phyloP scores from a whole-genome alignment of 2,888 invertebrate genomes.

The Clunio marinus region DNA sequence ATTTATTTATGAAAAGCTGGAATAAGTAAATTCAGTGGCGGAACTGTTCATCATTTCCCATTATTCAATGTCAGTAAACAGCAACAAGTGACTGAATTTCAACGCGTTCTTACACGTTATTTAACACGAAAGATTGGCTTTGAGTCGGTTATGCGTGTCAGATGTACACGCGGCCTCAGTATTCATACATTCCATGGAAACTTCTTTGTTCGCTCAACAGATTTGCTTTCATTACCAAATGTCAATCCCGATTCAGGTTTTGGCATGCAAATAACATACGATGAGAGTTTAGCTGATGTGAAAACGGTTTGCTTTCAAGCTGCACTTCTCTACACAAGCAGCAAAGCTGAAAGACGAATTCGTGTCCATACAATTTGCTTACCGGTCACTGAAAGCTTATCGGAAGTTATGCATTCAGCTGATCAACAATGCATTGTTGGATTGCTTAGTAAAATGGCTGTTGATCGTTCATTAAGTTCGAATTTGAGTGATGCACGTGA shows the following conservation, averaged over 20 bases:
- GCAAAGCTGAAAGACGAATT: constrained; percentile 92
- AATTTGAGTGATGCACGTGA: constrained; percentile 91
- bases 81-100: constrained; percentile 69
- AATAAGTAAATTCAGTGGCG: constrained; percentile 92
- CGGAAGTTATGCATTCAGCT: constrained; percentile 82
- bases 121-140: constrained; percentile 95
- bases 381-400: constrained; percentile 78
- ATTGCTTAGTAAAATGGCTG: constrained; percentile 95
- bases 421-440: constrained; percentile 93
- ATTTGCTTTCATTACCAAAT: constrained; percentile 91
- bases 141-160: constrained; percentile 96
- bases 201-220: constrained; percentile 97
- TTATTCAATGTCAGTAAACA: constrained; percentile 70
- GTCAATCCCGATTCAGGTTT: constrained; percentile 97
- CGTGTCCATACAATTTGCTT: constrained; percentile 95
- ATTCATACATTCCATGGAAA: constrained; percentile 99
- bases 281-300: constrained; percentile 80
- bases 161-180: constrained; percentile 87
- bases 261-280: constrained; percentile 95
- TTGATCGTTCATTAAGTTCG: constrained; percentile 81
- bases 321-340: constrained; percentile 92
- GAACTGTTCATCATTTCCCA: constrained; percentile 88
- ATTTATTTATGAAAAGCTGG: constrained; percentile 59
- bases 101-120: constrained; percentile 77
- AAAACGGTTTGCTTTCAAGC: constrained; percentile 96